A percentile compares a stretch with the other conserved stretches of the same genome.
phyloP scores from a whole-genome alignment of 2,888 invertebrate genomes.

The Punctoribates punctum region DNA sequence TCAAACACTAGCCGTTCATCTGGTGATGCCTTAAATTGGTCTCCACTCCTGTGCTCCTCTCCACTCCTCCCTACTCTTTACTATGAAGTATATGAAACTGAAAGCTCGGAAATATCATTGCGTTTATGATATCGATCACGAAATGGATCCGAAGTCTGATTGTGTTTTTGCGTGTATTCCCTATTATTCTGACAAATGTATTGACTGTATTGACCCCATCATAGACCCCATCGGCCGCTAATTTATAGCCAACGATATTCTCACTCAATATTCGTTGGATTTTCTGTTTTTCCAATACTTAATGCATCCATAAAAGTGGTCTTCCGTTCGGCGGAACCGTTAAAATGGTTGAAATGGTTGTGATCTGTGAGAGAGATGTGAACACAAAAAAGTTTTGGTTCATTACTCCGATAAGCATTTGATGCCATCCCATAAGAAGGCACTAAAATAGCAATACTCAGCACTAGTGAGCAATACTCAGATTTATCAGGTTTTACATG shows the following conservation, averaged over 20 bases:
- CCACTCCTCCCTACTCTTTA: constrained; percentile 3
- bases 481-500: constrained; percentile 23
- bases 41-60: neutral
- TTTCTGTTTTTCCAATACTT: neutral
- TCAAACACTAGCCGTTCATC: neutral
- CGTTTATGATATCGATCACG: constrained; percentile 20
- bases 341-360: constrained; percentile 28
- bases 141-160: neutral
- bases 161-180: constrained; percentile 28
- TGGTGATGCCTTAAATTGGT: neutral
- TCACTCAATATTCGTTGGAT: neutral
- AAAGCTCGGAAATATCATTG: constrained; percentile 7
- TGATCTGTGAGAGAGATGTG: constrained; percentile 4
- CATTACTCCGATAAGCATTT: constrained; percentile 23
- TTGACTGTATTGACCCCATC: constrained; percentile 22
- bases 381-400: constrained; percentile 24
- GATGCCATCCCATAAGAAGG: neutral
- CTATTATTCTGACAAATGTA: constrained; percentile 30
- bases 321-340: constrained; percentile 22
- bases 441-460: constrained; percentile 27
- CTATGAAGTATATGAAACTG: neutral
- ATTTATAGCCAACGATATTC: constrained; percentile 27
- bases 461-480: neutral
- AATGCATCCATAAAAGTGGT: constrained; percentile 14
- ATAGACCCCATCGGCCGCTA: constrained; percentile 20